phyloP scores from a whole-genome alignment of 2,113 vertebrate species.

The Heterotilapia buettikoferi region DNA sequence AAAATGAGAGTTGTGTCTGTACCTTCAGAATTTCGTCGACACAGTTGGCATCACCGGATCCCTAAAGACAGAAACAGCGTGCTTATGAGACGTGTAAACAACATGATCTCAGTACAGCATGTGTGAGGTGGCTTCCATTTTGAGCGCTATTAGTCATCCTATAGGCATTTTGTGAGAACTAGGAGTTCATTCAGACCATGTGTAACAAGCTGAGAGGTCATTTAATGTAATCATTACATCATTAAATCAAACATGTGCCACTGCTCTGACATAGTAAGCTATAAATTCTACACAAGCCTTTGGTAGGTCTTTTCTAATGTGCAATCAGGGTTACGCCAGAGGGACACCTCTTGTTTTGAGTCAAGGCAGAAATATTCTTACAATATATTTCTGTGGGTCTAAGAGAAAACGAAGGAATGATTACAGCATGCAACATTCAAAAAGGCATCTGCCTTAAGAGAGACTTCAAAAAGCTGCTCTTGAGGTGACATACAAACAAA shows the following conservation, averaged over 20 bases:
- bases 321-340: not conserved
- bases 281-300: not conserved
- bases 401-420: not conserved
- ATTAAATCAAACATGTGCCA: not conserved
- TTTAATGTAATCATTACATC: not conserved
- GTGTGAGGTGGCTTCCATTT: conserved; percentile 22
- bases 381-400: not conserved
- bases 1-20: conserved; percentile 29
- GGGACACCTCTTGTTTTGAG: not conserved
- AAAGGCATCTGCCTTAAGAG: not conserved
- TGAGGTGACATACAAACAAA: not conserved
- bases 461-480: not conserved
- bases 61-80: conserved; percentile 67
- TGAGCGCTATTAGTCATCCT: conserved; percentile 21
- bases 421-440: not conserved
- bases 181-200: not conserved
- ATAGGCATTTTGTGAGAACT: not conserved
- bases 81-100: conserved; percentile 6
- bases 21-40: conserved; percentile 99
- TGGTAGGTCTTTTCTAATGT: not conserved
- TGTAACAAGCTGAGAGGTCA: not conserved
- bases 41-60: conserved; percentile 90
- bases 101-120: not conserved
- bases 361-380: not conserved
- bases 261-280: not conserved